phyloP scores from a whole-genome alignment of 2,888 invertebrate genomes.

The Drosophila hamatofila region DNA sequence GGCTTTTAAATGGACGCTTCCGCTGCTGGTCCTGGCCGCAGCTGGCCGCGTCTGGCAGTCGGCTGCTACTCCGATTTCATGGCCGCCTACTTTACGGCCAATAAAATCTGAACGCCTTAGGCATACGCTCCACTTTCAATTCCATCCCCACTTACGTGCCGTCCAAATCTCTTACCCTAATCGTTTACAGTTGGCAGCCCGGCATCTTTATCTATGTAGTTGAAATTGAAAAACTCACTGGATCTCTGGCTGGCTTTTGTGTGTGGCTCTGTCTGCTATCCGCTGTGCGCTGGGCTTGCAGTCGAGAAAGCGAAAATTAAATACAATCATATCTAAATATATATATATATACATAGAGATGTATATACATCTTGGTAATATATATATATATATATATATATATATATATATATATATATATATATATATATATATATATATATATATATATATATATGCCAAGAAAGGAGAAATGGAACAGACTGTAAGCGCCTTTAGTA shows the following conservation, averaged over 20 bases:
- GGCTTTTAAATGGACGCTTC: slow-evolving; percentile 72
- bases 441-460: not conserved
- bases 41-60: not conserved
- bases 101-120: slow-evolving; percentile 76
- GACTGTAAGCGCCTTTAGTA: slow-evolving; percentile 54
- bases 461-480: slow-evolving; percentile 17
- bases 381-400: not conserved
- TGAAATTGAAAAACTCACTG: slow-evolving; percentile 71
- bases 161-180: slow-evolving; percentile 35
- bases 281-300: slow-evolving; percentile 31
- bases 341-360: slow-evolving; percentile 5
- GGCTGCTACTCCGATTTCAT: slow-evolving; percentile 65
- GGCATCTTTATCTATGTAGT: slow-evolving; percentile 75
- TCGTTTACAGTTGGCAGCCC: slow-evolving; percentile 61
- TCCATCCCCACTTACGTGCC: not conserved
- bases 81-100: slow-evolving; percentile 74
- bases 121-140: slow-evolving; percentile 38
- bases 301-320: slow-evolving; percentile 69
- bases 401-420: not conserved
- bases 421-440: not conserved
- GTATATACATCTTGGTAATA: too few species aligned
- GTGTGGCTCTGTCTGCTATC: not conserved
- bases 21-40: not conserved
- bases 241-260: slow-evolving; percentile 28
- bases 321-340: slow-evolving; percentile 41